A percentile compares a stretch with the other conserved stretches of the same genome.
Evolutionary conservation across 2,113 vertebrate genomes (phyloP).

Genomic region (Epinephelus lanceolatus): DNA sequence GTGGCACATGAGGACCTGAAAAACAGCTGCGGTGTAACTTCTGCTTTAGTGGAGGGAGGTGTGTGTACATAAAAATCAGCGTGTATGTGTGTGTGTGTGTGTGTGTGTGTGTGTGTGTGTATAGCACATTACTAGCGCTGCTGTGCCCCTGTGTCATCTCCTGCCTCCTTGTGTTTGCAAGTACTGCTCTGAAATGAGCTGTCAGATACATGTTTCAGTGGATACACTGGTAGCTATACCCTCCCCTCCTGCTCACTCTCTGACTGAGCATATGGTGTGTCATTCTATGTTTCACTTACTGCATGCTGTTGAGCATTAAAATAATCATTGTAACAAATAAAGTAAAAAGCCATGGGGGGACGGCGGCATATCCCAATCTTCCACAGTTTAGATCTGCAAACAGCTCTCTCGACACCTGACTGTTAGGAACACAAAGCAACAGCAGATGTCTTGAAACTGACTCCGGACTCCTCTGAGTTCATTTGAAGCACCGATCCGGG

Average conservation of each 20-base stretch:
- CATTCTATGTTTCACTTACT: not conserved
- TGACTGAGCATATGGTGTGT: not conserved
- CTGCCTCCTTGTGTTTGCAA: no score
- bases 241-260: no score
- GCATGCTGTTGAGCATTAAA: not conserved
- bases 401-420: slow-evolving; percentile 21
- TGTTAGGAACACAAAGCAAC: slow-evolving; percentile 37
- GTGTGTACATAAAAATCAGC: no score
- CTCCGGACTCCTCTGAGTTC: slow-evolving; percentile 25
- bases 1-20: not conserved
- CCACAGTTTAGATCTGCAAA: slow-evolving; percentile 26
- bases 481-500: slow-evolving; percentile 45
- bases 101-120: not conserved
- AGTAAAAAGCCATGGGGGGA: not conserved
- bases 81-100: not conserved
- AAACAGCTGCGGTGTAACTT: not conserved
- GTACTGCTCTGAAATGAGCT: no score
- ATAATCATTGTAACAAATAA: not conserved
- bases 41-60: no score
- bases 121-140: not conserved
- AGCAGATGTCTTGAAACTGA: slow-evolving; percentile 64
- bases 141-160: no score
- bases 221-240: not conserved
- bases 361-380: not conserved
- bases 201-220: no score